Base-by-base conservation (phyloP, 1,140 invertebrate genomes). In the Brachionus angularis region DNA sequence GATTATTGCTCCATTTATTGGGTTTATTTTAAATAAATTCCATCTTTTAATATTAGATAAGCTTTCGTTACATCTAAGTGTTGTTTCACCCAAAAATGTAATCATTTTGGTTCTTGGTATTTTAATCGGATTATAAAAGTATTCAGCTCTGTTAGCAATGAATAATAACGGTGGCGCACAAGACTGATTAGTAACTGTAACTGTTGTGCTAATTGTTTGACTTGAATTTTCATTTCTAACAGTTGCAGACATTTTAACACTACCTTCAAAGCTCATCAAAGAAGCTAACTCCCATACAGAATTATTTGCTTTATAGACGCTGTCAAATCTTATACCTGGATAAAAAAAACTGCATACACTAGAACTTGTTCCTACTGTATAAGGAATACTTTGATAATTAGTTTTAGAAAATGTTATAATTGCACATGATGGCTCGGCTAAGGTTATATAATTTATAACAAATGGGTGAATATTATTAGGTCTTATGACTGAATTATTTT, bases 51-150 rank as follows among this genome's bases (percentile, higher is more conserved):
- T 23, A 58, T 42, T 58, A 23, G 53, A 58, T 18, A 58, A 23
- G 18, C 33, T 58, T 3, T 39, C 14, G 33, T 58, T 58, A 58
- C 53, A 58, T 58, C 53, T 58, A 8, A 58, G 18, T n/a, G 23
- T 25, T 5, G 53, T 23, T 39, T 36, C 33, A 4, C 18, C 53
- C 1, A 58, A 34, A 12, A 58, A 39, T 23, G 34, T 42, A 27
- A 58, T 58, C 53, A 58, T 58, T 42, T 58, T 58, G 25, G 53
- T 58, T 21, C 53, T 5, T 2, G 33, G 33, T 21, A 58, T 58
- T 42, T 42, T 42, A 12, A 14, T 39, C 2, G 53, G 53, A 3
- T 23, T 16, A 33, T 39, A 58, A 58, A 58, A 58, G 39, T 34
- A 58, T 58, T 58, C 53, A 2, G 53, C 53, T 58, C 33, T 39